Evolutionary conservation across 2,797 vertebrate genomes (phyloP), one percentile per base, ranked within the genome.

Genomic region (Sebastes melanostomus): DNA sequence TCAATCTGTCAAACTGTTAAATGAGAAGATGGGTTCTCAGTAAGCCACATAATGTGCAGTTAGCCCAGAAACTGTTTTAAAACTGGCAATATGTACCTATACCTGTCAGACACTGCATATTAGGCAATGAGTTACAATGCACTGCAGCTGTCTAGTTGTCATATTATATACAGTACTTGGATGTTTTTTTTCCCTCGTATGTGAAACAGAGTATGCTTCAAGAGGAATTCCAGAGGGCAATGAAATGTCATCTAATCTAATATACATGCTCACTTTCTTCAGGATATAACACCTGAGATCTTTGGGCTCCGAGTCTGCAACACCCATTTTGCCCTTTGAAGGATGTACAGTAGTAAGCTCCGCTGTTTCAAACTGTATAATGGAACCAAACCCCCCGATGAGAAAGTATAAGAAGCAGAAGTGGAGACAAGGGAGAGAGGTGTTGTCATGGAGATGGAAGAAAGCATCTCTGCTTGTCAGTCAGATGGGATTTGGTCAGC

Each of bases 401-500:
- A 62, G 62, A 73, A 68, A 55, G 38, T 67, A 72, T n/a, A 66
- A 18, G 66, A 42, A 30, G 54, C 22, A 74, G 58, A 75, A 29
- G n/a, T 38, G 30, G 58, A 62, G 63, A 75, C 66, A 13, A 55
- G 10, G 11, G n/a, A 75, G 58, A 69, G 18, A 72, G 58, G 8
- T 32, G 83, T 77, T 78, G 78, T 83, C 85, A 89, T 81, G 78
- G 80, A 58, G 72, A 86, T 16, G 14, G 52, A 52, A 52, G 46
- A 70, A 67, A 75, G 54, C 66, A 76, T 82, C 29, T 55, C n/a
- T 13, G 24, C 14, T 13, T 25, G 42, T 42, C 13, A 78, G 30
- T 62, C 18, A 36, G 32, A 60, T 55, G 60, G 25, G 66, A 66
- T 63, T 75, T 60, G 67, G 56, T 71, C 58, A 36, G 30, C 32